Evolutionary conservation across 2,888 invertebrate genomes (phyloP).

Genomic region (Platycheirus albimanus): DNA sequence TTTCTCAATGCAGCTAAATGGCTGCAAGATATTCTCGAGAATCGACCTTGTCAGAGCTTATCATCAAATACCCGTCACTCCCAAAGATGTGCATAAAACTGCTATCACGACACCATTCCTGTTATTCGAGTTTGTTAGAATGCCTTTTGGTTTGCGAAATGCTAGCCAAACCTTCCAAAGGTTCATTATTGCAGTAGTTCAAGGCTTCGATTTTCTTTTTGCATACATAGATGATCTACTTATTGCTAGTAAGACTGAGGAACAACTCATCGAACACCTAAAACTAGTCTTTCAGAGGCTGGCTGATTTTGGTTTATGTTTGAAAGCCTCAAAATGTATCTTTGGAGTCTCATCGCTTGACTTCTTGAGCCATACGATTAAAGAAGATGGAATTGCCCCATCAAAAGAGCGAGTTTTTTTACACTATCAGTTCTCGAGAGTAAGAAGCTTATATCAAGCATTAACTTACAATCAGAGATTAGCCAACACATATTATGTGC

Average conservation of each 20-base stretch:
- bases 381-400: background rate
- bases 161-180: no score
- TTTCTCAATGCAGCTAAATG: conserved; percentile 23
- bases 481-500: no score
- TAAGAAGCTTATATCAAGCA: no score
- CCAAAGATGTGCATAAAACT: conserved; percentile 73
- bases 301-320: conserved; percentile 9
- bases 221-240: conserved; percentile 75
- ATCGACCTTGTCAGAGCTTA: conserved; percentile 32
- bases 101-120: no score
- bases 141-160: no score
- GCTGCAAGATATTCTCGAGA: conserved; percentile 29
- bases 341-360: background rate
- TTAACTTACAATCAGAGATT: no score
- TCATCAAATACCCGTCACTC: conserved; percentile 78
- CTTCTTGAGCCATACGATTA: background rate
- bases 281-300: conserved; percentile 64
- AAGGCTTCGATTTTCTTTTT: conserved; percentile 49
- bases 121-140: no score
- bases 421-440: no score
- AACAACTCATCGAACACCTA: conserved; percentile 71
- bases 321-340: background rate
- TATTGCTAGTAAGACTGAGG: conserved; percentile 44
- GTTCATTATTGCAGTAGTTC: conserved; percentile 68
- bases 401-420: background rate